phyloP scores from a whole-genome alignment of 2,888 invertebrate genomes.

The Microchrysa polita region DNA sequence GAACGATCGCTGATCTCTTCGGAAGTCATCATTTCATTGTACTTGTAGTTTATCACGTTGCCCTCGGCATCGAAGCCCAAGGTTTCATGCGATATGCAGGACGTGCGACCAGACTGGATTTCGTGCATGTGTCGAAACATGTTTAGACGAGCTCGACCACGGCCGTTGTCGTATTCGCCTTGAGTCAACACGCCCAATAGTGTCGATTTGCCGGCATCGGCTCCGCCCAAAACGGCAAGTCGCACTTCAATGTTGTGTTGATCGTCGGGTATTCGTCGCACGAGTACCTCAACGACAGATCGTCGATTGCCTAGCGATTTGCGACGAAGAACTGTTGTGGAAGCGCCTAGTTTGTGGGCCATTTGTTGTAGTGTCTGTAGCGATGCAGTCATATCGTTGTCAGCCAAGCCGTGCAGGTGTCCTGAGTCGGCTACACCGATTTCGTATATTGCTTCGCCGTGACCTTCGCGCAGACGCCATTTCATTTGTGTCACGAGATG shows the following conservation, averaged over 20 bases:
- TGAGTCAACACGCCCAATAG: constrained; percentile 95
- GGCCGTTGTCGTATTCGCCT: constrained; percentile 94
- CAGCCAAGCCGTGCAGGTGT: constrained; percentile 82
- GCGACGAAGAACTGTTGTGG: constrained; percentile 78
- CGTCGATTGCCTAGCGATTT: constrained; percentile 68
- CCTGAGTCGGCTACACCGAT: constrained; percentile 95
- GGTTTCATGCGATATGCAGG: constrained; percentile 95
- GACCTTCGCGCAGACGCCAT: constrained; percentile 95
- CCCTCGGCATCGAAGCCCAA: constrained; percentile 93
- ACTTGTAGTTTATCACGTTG: constrained; percentile 87
- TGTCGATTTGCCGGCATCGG: constrained; percentile 97
- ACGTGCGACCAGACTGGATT: constrained; percentile 92
- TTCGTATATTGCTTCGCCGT: constrained; percentile 97
- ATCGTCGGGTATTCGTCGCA: constrained; percentile 88
- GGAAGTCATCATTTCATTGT: constrained; percentile 87
- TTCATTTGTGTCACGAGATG: constrained; percentile 99
- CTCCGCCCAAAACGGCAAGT: constrained; percentile 93
- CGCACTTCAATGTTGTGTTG: constrained; percentile 89
- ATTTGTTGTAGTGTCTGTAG: constrained; percentile 86
- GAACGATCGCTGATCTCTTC: constrained; percentile 94
- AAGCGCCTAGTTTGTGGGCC: constrained; percentile 88
- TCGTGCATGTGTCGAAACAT: constrained; percentile 96
- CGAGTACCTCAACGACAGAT: constrained; percentile 86
- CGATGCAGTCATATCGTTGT: constrained; percentile 86
- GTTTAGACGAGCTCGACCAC: constrained; percentile 92